Evolutionary conservation across 2,888 invertebrate genomes (phyloP).

Genomic region (Caprella mutica): DNA sequence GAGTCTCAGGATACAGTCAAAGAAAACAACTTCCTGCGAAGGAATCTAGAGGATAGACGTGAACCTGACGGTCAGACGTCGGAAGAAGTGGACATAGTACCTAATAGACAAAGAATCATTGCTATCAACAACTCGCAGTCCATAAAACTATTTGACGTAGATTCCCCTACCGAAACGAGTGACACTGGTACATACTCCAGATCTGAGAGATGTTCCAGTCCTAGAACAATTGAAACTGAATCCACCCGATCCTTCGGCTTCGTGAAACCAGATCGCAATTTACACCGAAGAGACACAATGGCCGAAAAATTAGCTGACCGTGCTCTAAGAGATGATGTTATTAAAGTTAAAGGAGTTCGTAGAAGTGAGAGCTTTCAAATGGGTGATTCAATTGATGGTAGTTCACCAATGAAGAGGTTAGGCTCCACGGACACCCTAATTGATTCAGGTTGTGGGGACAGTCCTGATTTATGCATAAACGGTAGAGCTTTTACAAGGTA

Average conservation of each 20-base stretch:
- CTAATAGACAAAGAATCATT: constrained; percentile 19
- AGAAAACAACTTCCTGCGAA: constrained; percentile 18
- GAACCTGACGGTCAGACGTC: constrained; percentile 17
- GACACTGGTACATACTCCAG: constrained; percentile 26
- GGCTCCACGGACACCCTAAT: constrained; percentile 23
- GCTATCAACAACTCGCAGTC: constrained; percentile 15
- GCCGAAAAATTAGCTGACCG: constrained; percentile 9
- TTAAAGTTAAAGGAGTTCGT: constrained; percentile 11
- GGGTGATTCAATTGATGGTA: constrained; percentile 24
- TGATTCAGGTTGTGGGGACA: constrained; percentile 14
- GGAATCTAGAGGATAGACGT: constrained; percentile 24
- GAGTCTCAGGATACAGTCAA: constrained; percentile 26
- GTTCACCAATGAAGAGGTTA: constrained; percentile 20
- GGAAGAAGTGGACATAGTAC: constrained; percentile 29
- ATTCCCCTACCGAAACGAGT: constrained; percentile 31
- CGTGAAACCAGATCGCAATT: constrained; percentile 15
- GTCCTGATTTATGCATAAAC: constrained; percentile 26
- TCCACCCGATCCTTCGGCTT: constrained; percentile 30
- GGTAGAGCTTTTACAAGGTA: constrained; percentile 30
- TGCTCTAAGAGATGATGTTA: neutral
- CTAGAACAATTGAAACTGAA: constrained; percentile 25
- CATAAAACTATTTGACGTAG: constrained; percentile 20
- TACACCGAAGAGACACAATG: constrained; percentile 29
- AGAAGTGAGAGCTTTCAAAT: constrained; percentile 30
- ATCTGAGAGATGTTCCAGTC: constrained; percentile 16